Evolutionary conservation across 2,113 vertebrate genomes (phyloP).

Genomic region (Martes martes): DNA sequence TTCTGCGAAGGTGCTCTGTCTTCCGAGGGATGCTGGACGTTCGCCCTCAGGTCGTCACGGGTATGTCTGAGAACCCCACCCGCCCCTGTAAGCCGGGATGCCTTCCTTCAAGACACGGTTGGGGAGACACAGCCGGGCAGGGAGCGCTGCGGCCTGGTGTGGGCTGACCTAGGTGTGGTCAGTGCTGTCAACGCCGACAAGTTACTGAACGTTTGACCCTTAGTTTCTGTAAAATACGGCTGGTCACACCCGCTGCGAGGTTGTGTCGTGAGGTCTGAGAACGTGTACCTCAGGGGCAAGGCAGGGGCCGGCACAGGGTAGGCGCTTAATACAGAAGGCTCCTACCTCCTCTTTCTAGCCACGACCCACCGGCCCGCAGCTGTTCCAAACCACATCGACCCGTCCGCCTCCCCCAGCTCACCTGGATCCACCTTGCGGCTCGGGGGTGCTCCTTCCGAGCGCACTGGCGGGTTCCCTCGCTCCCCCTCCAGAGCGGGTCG

Average conservation of each 20-base stretch:
- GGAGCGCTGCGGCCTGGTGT: neutral
- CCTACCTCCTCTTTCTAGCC: neutral
- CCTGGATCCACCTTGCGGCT: neutral
- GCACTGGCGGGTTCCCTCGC: neutral
- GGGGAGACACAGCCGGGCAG: neutral
- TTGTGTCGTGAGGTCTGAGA: neutral
- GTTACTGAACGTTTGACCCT: fast-evolving
- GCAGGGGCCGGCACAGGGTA: no score
- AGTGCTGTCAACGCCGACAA: neutral
- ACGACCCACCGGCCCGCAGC: neutral
- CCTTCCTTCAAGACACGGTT: neutral
- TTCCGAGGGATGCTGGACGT: fast-evolving
- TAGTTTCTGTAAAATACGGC: neutral
- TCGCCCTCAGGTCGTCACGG: fast-evolving
- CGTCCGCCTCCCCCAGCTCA: neutral
- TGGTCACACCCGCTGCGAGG: no score
- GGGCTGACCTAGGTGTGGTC: neutral
- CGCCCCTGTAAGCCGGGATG: fast-evolving
- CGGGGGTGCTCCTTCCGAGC: neutral
- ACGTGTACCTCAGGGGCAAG: no score
- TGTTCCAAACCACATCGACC: fast-evolving
- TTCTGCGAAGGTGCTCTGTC: neutral
- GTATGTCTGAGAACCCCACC: fast-evolving
- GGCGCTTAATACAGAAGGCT: neutral
- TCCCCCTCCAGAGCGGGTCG: neutral